Evolutionary conservation across 1,140 invertebrate genomes (phyloP).

Genomic region (Acromyrmex charruanus): DNA sequence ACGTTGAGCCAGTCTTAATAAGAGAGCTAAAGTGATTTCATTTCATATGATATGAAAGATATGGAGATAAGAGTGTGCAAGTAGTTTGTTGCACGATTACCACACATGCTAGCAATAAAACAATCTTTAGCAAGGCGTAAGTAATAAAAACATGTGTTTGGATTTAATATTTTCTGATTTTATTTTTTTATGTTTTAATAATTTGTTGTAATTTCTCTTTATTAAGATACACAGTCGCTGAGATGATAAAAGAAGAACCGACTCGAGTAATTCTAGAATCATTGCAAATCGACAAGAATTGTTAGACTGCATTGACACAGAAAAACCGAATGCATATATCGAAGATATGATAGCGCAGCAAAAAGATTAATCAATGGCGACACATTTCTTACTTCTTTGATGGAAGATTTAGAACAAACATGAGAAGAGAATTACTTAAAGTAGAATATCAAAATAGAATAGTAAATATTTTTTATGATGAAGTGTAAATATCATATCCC

Average conservation of each 20-base stretch:
- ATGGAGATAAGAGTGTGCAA: too few species aligned
- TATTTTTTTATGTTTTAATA: neutral
- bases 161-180: neutral
- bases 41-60: too few species aligned
- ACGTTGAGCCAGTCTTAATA: too few species aligned
- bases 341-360: constrained; percentile 96
- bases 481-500: too few species aligned
- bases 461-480: too few species aligned
- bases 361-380: constrained; percentile 79
- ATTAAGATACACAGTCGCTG: constrained; percentile 90
- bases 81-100: too few species aligned
- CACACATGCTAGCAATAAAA: too few species aligned
- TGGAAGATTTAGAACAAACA: too few species aligned
- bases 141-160: constrained; percentile 4
- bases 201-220: constrained; percentile 31
- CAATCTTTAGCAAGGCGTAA: constrained; percentile 89
- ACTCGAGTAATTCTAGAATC: constrained; percentile 89
- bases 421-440: too few species aligned
- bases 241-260: constrained; percentile 91
- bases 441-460: too few species aligned
- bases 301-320: constrained; percentile 95
- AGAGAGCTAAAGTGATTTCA: too few species aligned
- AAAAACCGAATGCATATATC: constrained; percentile 95
- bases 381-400: too few species aligned
- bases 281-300: constrained; percentile 95